Evolutionary conservation across 2,797 vertebrate genomes (phyloP).

Genomic region (Neopelma chrysocephalum): DNA sequence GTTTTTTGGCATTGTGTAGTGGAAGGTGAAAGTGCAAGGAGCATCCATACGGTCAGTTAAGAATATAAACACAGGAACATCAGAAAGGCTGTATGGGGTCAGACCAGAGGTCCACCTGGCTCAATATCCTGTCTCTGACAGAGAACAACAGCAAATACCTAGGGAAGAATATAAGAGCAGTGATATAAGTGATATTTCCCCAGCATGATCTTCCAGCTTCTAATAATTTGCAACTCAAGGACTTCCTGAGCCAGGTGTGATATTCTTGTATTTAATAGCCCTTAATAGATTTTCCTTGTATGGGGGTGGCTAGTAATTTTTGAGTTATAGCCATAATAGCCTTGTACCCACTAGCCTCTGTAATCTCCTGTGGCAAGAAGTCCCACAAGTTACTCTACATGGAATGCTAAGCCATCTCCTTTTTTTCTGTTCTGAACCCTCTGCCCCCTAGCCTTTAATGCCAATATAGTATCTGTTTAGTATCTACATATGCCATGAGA

Average conservation of each 20-base stretch:
- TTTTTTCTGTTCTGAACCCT: neutral
- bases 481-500: neutral
- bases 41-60: conserved; percentile 55
- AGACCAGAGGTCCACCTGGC: conserved; percentile 56
- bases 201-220: conserved; percentile 34
- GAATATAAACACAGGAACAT: conserved; percentile 56
- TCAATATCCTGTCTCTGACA: conserved; percentile 66
- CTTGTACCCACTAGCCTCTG: neutral
- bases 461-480: neutral
- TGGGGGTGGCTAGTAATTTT: conserved; percentile 6
- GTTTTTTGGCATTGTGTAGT: neutral
- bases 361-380: neutral
- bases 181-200: conserved; percentile 40
- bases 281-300: conserved; percentile 28
- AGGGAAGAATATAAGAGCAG: conserved; percentile 53
- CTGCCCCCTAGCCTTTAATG: neutral
- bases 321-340: conserved; percentile 9
- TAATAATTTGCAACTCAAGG: conserved; percentile 58
- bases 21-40: conserved; percentile 60
- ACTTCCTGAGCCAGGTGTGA: conserved; percentile 32
- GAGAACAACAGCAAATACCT: conserved; percentile 42
- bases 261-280: conserved; percentile 39
- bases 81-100: conserved; percentile 43
- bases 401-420: neutral
- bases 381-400: neutral